A percentile compares a stretch with the other conserved stretches of the same genome.
Conservation (phyloP, 2,888 invertebrate genomes). For the Chloromyia formosa region DNA sequence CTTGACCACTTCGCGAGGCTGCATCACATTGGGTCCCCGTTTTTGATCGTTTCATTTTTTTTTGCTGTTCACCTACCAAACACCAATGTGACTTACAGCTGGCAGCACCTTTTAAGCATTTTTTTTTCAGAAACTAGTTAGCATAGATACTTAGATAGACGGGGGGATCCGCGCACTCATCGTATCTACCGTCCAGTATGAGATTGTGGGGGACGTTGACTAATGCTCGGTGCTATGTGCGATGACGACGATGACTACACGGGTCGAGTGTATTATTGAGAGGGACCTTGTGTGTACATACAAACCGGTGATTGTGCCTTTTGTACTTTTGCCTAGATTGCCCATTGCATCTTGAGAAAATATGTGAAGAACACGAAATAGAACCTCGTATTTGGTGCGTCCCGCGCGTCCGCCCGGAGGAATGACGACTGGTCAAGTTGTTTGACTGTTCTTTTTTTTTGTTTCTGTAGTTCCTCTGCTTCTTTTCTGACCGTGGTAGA, state of each 20-base stretch:
- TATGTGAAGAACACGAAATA: constrained; percentile 4
- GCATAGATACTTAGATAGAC: constrained; percentile 19
- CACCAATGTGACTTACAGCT: constrained; percentile 23
- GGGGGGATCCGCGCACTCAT: not conserved
- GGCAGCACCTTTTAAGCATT: constrained; percentile 25
- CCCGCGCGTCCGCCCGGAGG: too few relatives aligned
- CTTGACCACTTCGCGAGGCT: not conserved
- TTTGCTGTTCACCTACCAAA: not conserved
- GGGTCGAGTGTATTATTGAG: too few relatives aligned
- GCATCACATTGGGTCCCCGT: not conserved
- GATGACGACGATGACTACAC: constrained; percentile 1
- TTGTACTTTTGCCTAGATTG: not conserved
- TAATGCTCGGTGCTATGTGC: constrained; percentile 7
- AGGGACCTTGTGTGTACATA: constrained; percentile 24
- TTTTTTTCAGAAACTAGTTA: not conserved
- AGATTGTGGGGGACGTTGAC: constrained; percentile 36
- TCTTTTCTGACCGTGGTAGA: too few relatives aligned
- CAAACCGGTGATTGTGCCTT: not conserved
- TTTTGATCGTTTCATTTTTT: not conserved
- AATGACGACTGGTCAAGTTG: too few relatives aligned
- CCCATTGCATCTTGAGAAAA: not conserved
- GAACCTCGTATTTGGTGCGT: not conserved
- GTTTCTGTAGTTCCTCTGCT: too few relatives aligned
- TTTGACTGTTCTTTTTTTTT: too few relatives aligned
- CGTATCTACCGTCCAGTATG: not conserved